Conservation (phyloP, 2,113 vertebrate genomes). For the Mirounga angustirostris region DNA sequence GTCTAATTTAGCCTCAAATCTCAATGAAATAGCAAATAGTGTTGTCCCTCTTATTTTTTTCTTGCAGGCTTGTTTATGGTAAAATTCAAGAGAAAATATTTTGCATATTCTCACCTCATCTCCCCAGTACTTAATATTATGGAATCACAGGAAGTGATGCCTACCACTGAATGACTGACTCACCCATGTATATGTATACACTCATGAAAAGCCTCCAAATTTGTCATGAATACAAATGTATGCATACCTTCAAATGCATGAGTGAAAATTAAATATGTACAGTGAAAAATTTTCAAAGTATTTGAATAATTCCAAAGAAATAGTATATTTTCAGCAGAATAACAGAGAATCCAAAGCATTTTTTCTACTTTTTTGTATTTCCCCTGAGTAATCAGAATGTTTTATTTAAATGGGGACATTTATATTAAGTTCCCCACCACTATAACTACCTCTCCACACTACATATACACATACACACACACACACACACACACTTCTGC, state of each 20-base stretch:
- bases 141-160: slow-evolving; percentile 40
- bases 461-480: not conserved
- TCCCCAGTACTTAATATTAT: slow-evolving; percentile 70
- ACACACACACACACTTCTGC: not conserved
- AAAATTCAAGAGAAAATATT: slow-evolving; percentile 42
- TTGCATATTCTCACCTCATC: slow-evolving; percentile 76
- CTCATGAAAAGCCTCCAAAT: slow-evolving; percentile 51
- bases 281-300: slow-evolving; percentile 20
- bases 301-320: slow-evolving; percentile 72
- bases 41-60: not conserved
- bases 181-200: slow-evolving; percentile 59
- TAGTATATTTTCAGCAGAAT: slow-evolving; percentile 55
- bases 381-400: not conserved
- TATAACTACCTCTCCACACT: not conserved
- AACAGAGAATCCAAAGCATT: slow-evolving; percentile 3
- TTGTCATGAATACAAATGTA: slow-evolving; percentile 67
- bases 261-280: slow-evolving; percentile 67
- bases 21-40: not conserved
- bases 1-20: not conserved
- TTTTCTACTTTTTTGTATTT: slow-evolving; percentile 55
- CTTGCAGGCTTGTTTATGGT: not conserved
- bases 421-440: not conserved
- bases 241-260: slow-evolving; percentile 64
- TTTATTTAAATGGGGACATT: slow-evolving; percentile 43
- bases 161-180: slow-evolving; percentile 60